These are phyloP conservation scores for Ptycholaimellus sp. DNA, from an alignment of 2,888 invertebrate genomes.

Conservation along the genomic window DNA sequence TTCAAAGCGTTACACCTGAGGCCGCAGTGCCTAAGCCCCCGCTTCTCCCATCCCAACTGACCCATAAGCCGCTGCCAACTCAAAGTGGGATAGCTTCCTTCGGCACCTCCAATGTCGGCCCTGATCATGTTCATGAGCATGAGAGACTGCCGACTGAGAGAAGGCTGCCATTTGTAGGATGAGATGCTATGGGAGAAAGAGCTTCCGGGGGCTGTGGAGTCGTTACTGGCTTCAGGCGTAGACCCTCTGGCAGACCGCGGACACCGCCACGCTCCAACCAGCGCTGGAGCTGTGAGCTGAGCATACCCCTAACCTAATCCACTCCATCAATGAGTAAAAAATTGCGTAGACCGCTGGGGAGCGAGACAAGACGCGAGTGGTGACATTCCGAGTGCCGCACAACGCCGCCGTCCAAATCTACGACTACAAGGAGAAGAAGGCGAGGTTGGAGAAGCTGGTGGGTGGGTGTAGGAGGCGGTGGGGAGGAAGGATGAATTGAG, in stretches of 20 bases:
- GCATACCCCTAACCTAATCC: too few species aligned
- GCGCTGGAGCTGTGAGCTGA: neutral
- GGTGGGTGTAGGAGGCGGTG: neutral
- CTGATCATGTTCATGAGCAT: too few species aligned
- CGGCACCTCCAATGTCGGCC: too few species aligned
- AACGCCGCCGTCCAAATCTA: constrained; percentile 34
- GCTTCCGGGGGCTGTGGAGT: constrained; percentile 1
- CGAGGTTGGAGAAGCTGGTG: constrained; percentile 14
- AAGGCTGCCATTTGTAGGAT: constrained; percentile 13
- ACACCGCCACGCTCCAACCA: neutral
- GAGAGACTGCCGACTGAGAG: too few species aligned
- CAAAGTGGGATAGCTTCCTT: too few species aligned
- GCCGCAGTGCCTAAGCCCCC: too few species aligned
- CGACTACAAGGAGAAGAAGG: constrained; percentile 34
- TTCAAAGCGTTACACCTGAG: too few species aligned
- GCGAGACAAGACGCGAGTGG: constrained; percentile 27
- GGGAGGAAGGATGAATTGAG: constrained; percentile 13
- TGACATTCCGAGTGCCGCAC: constrained; percentile 32
- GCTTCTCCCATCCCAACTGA: too few species aligned
- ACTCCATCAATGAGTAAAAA: too few species aligned
- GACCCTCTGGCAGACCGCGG: constrained; percentile 28
- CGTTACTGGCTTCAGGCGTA: constrained; percentile 14
- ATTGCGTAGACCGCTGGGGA: too few species aligned
- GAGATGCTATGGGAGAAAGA: constrained; percentile 29
- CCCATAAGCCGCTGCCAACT: too few species aligned